Percentiles rank a stretch among this genome's conserved stretches.
Evolutionary conservation across 2,888 invertebrate species (phyloP).

Genomic region (Drosophila pegasa): DNA sequence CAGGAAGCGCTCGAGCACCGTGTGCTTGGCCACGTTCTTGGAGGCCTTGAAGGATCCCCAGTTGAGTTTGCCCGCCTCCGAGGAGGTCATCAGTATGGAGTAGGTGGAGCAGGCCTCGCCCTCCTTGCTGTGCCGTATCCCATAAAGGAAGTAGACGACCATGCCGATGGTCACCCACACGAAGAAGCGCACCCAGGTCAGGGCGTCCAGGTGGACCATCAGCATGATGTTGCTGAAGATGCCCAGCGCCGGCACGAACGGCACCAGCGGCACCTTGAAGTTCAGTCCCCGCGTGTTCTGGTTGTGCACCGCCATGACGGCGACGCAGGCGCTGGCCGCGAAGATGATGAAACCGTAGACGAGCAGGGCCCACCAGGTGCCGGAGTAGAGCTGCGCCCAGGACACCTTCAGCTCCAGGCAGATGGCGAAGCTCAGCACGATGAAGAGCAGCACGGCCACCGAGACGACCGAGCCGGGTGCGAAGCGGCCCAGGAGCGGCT

Average conservation of each 20-base stretch:
- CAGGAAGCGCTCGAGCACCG: conserved; percentile 81
- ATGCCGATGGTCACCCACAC: conserved; percentile 95
- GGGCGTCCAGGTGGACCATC: conserved; percentile 92
- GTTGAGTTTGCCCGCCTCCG: conserved; percentile 87
- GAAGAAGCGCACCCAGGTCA: conserved; percentile 94
- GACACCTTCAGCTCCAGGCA: conserved; percentile 89
- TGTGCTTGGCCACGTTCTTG: conserved; percentile 58
- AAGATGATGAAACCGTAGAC: conserved; percentile 88
- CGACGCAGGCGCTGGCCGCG: conserved; percentile 88
- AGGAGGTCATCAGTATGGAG: conserved; percentile 88
- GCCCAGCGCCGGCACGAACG: conserved; percentile 91
- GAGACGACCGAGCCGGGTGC: conserved; percentile 92
- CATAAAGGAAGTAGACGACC: conserved; percentile 93
- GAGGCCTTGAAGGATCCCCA: conserved; percentile 87
- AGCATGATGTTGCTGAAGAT: conserved; percentile 93
- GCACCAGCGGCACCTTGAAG: conserved; percentile 93
- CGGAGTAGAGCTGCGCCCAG: conserved; percentile 86
- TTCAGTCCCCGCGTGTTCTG: conserved; percentile 89
- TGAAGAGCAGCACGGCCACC: conserved; percentile 89
- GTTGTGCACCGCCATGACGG: conserved; percentile 91
- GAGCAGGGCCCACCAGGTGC: conserved; percentile 89
- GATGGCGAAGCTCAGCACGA: conserved; percentile 88
- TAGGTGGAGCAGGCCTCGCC: conserved; percentile 87
- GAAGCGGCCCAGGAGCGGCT: conserved; percentile 89
- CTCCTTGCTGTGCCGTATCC: conserved; percentile 93